Base-by-base conservation (phyloP, 2,888 invertebrate genomes). In the Meloe dianella region DNA sequence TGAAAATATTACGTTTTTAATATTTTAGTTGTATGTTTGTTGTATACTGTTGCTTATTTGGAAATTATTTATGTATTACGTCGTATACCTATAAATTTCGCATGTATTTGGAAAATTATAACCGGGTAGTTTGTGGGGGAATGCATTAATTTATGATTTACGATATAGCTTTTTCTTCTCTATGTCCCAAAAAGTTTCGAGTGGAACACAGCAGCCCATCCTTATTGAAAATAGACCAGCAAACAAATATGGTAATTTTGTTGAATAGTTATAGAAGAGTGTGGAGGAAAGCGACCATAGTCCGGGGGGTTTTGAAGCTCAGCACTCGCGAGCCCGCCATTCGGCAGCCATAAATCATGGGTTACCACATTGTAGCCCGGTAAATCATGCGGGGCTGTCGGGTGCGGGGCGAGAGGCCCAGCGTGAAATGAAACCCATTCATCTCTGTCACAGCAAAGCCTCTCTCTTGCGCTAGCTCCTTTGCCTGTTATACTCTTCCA, bases 301-400 rank as follows among this genome's bases (percentile, higher is more conserved):
- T 73, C 76, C 78, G 79, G 79, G 74, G n/a, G 76, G 75, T 77
- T 78, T 74, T 74, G 77, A 78, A 76, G 75, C 77, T 77, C 78
- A 76, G 73, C 73, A 71, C 78, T 84, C 84, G 83, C 84, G 84
- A 84, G 85, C 84, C 85, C 85, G 85, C 86, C 86, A 86, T 86
- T 86, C 86, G 86, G 86, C 86, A 83, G 83, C 85, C 79, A 87
- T 88, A 88, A 88, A 88, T 88, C 88, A 88, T 88, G 88, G 87
- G 87, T 87, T 88, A 88, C 88, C 88, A 88, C 88, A 88, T 87
- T 87, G 88, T 87, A 87, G 86, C 87, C 86, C 87, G 85, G 87
- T 88, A 88, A 88, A 88, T 88, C 88, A 88, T 88, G 86, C 80
- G 81, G 83, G 81, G 80, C 80, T 76, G 81, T 75, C 74, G 78